phyloP scores from a whole-genome alignment of 2,888 invertebrate genomes.

The Drosophila barbarae region DNA sequence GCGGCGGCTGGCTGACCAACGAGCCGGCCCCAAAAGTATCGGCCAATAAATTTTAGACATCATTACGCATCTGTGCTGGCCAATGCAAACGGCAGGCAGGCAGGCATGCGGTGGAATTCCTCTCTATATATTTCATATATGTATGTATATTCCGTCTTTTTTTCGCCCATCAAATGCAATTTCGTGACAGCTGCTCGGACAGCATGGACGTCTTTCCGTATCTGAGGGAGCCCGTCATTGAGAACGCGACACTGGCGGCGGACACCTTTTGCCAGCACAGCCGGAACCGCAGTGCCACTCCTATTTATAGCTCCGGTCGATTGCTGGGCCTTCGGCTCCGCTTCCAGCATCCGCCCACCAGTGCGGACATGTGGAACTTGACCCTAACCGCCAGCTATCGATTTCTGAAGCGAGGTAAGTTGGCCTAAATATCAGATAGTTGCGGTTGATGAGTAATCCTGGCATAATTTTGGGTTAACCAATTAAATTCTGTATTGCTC shows the following conservation, averaged over 20 bases:
- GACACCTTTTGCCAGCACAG: slow-evolving; percentile 77
- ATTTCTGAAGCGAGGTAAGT: slow-evolving; percentile 75
- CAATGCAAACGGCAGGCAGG: slow-evolving; percentile 22
- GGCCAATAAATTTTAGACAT: slow-evolving; percentile 74
- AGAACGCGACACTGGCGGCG: slow-evolving; percentile 76
- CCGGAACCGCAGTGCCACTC: slow-evolving; percentile 58
- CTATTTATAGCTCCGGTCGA: slow-evolving; percentile 76
- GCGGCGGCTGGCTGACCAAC: slow-evolving; percentile 52
- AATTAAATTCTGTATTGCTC: not conserved
- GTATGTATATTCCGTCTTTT: not conserved
- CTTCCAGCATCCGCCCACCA: slow-evolving; percentile 60
- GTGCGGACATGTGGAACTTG: slow-evolving; percentile 51
- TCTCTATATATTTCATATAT: slow-evolving; percentile 4
- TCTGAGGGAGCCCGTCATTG: slow-evolving; percentile 78
- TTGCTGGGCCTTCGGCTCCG: slow-evolving; percentile 74
- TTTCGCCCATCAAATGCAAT: slow-evolving; percentile 12
- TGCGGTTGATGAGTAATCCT: too few relatives aligned
- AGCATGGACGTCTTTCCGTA: slow-evolving; percentile 79
- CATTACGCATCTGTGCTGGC: slow-evolving; percentile 53
- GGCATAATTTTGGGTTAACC: not conserved
- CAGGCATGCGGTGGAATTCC: slow-evolving; percentile 4
- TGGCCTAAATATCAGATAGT: not conserved
- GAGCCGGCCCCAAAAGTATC: slow-evolving; percentile 62
- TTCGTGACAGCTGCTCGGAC: slow-evolving; percentile 77
- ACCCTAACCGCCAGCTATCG: slow-evolving; percentile 75